These are phyloP conservation scores for Heliconius melpomene DNA, from an alignment of 1,140 invertebrate genomes.

Conservation along the genomic window DNA sequence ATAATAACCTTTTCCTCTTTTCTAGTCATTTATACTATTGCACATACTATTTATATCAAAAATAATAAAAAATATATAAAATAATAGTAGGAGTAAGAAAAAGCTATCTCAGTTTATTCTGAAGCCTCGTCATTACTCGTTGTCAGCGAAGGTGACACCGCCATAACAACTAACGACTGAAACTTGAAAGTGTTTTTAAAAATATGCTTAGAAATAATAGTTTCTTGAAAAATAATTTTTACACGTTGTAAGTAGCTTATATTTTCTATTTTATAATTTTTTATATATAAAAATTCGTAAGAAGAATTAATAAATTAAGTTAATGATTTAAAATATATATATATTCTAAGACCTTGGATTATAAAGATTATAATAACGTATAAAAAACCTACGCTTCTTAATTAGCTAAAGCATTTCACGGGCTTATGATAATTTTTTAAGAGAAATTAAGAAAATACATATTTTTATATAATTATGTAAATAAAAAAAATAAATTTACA, in stretches of 20 bases:
- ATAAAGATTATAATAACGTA: too few species aligned
- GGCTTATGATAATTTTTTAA: too few species aligned
- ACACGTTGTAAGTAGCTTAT: background rate
- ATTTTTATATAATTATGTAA: too few species aligned
- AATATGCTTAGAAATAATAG: constrained; percentile 8
- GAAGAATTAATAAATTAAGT: too few species aligned
- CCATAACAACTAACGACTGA: constrained; percentile 11
- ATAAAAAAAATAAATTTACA: too few species aligned
- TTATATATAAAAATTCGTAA: too few species aligned
- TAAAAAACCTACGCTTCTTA: too few species aligned
- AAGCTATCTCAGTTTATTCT: constrained; percentile 20
- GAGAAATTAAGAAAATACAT: too few species aligned
- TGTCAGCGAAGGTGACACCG: constrained; percentile 15
- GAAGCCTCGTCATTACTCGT: constrained; percentile 11
- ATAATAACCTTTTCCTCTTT: background rate
- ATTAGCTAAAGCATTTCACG: too few species aligned
- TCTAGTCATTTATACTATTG: background rate
- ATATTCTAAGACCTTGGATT: too few species aligned
- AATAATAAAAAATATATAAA: constrained; percentile 1
- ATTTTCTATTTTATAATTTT: background rate
- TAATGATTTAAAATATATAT: too few species aligned
- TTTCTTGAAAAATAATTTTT: background rate
- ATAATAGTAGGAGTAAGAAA: background rate
- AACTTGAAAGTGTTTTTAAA: constrained; percentile 14
- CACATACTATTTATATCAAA: background rate